phyloP scores from a whole-genome alignment of 1,140 invertebrate species.

The Kradibia gibbosae region DNA sequence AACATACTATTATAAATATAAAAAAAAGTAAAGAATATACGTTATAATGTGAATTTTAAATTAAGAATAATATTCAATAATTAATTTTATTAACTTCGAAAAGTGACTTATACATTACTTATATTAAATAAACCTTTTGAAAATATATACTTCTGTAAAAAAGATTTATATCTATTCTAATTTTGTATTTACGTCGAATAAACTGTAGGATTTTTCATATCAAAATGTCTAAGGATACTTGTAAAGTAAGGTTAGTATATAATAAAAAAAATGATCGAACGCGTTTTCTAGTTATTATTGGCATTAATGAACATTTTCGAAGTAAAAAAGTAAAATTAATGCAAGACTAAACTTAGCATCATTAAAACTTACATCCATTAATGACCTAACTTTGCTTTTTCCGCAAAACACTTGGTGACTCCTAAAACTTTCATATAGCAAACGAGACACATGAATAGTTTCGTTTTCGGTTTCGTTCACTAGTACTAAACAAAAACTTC shows the following conservation, averaged over 20 bases:
- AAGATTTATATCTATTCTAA: too few relatives aligned
- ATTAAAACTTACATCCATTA: slow-evolving; percentile 30
- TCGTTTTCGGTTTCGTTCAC: slow-evolving; percentile 9
- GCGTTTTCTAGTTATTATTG: background rate
- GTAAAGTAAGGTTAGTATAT: background rate
- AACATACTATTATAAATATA: too few relatives aligned
- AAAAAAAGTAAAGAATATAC: too few relatives aligned
- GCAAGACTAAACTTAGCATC: background rate
- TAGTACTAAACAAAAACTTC: slow-evolving; percentile 21
- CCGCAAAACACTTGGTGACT: background rate
- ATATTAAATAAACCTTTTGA: too few relatives aligned
- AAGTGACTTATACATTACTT: too few relatives aligned
- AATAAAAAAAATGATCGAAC: background rate
- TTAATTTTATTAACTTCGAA: too few relatives aligned
- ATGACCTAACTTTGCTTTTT: slow-evolving; percentile 40
- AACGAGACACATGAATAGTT: slow-evolving; percentile 23
- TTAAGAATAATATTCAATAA: too few relatives aligned
- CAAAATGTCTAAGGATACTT: background rate
- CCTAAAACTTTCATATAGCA: slow-evolving; percentile 21
- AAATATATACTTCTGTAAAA: too few relatives aligned
- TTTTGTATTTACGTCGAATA: too few relatives aligned
- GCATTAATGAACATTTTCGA: background rate
- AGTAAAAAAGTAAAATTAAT: background rate
- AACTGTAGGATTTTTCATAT: too few relatives aligned
- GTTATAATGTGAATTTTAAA: too few relatives aligned